These are phyloP conservation scores for Drosophila kurseongensis DNA, from an alignment of 1,140 invertebrate species.

Conservation along the genomic window DNA sequence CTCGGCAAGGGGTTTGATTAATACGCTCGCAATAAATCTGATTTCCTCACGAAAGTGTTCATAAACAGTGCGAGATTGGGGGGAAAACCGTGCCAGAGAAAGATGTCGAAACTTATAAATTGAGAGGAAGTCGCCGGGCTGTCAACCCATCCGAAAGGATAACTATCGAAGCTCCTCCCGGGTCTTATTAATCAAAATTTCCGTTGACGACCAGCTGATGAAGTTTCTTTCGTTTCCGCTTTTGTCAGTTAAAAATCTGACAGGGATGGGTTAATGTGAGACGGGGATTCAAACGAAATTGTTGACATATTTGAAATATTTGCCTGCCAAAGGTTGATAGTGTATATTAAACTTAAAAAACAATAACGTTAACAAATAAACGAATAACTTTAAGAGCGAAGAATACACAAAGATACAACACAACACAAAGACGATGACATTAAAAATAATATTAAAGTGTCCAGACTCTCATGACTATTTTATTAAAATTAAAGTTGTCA, in stretches of 20 bases:
- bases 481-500: too few relatives aligned
- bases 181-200: conserved; percentile 42
- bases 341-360: too few relatives aligned
- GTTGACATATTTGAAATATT: conserved; percentile 6
- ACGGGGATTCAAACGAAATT: neutral
- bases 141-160: conserved; percentile 35
- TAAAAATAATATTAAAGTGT: too few relatives aligned
- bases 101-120: conserved; percentile 34
- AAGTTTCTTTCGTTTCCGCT: conserved; percentile 19
- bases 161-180: conserved; percentile 24
- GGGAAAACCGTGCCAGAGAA: neutral
- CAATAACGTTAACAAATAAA: too few relatives aligned
- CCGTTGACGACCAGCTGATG: conserved; percentile 28
- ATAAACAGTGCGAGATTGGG: conserved; percentile 5
- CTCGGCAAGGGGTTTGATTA: conserved; percentile 50
- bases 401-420: too few relatives aligned
- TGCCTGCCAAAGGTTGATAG: neutral
- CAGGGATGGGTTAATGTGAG: neutral
- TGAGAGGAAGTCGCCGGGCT: conserved; percentile 26
- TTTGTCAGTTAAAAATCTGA: conserved; percentile 8
- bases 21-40: conserved; percentile 51
- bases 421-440: too few relatives aligned
- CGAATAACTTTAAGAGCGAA: too few relatives aligned
- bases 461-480: too few relatives aligned
- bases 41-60: conserved; percentile 38